Base-by-base conservation (phyloP, 1,140 invertebrate species). In the Cylas formicarius region DNA sequence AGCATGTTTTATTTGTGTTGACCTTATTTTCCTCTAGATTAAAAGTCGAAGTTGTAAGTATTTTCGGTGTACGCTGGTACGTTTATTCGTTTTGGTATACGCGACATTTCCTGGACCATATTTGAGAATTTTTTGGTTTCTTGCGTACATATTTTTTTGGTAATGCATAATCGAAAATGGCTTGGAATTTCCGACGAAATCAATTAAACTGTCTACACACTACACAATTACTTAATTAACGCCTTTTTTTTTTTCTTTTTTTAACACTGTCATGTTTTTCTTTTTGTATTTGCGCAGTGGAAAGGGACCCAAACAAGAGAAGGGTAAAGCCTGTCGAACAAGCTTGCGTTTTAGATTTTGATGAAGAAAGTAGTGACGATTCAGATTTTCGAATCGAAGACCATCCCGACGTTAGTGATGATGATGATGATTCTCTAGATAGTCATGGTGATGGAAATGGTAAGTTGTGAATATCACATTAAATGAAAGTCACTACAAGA, bases 351-450 rank as follows among this genome's bases (percentile, higher is more conserved):
- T 63, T 89, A 17, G 81, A 88, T 65, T 86, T 90, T 66, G 89
- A 91, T 70, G 90, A 94, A 64, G 90, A 94, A 64, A 93, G 90
- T 68, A 93, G 90, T 6, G 90, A 93, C 65, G 92, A 97, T 64
- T 93, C 89, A 54, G 92, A 97, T 69, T 96, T 93, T 70, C 76
- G 90, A 40, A 89, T 93, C 44, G 87, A 90, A 67, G 87, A 90
- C 66, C 84, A 89, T 52, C 78, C 80, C 28, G 80, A 85, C 56
- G 78, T 82, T 50, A 82, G 79, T 47, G 81, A 84, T 60, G 80
- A 83, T 63, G 75, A 63, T 44, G 73, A 74, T 64, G 72, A 76
- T 64, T 78, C 73, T 3, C 64, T 73, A 6, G 72, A 77, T 34
- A 75, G 75, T 55, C 71, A 72, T 48, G 67, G 60, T 8, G 69